Conservation (phyloP, 2,113 vertebrate genomes). For the Melanocharis versteri region DNA sequence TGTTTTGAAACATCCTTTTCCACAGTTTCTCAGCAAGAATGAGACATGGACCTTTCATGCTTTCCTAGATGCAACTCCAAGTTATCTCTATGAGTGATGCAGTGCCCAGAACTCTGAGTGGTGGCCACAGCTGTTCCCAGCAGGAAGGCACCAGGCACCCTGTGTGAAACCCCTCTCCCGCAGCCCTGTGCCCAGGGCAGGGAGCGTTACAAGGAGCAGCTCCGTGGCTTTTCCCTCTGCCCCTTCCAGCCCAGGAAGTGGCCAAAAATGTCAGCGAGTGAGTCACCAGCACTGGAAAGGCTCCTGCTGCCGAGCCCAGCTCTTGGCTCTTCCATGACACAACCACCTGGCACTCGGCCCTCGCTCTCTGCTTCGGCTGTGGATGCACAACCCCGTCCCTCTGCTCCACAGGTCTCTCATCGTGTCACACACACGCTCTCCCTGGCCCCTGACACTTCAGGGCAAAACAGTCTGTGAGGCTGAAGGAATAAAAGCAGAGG, state of each 20-base stretch:
- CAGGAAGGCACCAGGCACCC: not conserved
- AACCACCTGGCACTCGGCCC: not conserved
- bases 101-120: not conserved
- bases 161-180: not conserved
- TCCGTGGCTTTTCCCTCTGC: not conserved
- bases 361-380: not conserved
- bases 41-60: not conserved
- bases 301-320: not conserved
- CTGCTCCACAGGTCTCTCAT: not conserved
- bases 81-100: fast-evolving
- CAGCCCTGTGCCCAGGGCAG: not conserved
- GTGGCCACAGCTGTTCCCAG: not conserved
- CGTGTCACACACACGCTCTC: no score
- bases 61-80: not conserved
- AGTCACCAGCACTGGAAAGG: conserved; percentile 55
- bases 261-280: conserved; percentile 15
- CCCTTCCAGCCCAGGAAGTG: conserved; percentile 20
- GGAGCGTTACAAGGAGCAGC: not conserved
- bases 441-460: not conserved
- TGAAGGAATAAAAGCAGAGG: conserved; percentile 8
- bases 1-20: not conserved
- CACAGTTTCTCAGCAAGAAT: not conserved
- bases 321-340: conserved; percentile 20
- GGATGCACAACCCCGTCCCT: not conserved
- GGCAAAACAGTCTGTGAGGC: not conserved